A percentile compares a stretch with the other conserved stretches of the same genome.
phyloP scores from a whole-genome alignment of 2,888 invertebrate genomes.

The Lycophotia porphyrea region DNA sequence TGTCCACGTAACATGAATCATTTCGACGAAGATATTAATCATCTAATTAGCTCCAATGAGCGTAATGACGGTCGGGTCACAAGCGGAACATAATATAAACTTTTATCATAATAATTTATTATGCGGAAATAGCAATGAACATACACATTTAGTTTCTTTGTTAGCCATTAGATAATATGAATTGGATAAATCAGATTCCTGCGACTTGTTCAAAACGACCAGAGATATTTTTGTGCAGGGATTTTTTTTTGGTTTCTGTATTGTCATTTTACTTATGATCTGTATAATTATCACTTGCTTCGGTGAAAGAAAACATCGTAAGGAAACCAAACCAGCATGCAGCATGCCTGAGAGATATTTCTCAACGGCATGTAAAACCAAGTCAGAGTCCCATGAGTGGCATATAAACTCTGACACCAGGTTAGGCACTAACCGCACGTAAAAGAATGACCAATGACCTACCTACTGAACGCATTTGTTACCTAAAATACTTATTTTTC shows the following conservation, averaged over 20 bases:
- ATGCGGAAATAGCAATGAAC: constrained; percentile 43
- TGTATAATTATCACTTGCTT: too few species aligned
- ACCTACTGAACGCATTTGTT: background rate
- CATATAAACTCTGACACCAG: too few species aligned
- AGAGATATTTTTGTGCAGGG: background rate
- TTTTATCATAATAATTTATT: constrained; percentile 39
- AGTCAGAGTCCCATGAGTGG: too few species aligned
- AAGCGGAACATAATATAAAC: constrained; percentile 36
- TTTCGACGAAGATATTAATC: constrained; percentile 59
- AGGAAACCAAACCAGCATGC: too few species aligned
- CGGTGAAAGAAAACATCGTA: too few species aligned
- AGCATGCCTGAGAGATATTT: too few species aligned
- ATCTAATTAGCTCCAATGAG: constrained; percentile 65
- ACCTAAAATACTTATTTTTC: background rate
- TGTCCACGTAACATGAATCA: constrained; percentile 49
- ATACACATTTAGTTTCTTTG: constrained; percentile 28
- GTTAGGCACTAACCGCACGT: too few species aligned
- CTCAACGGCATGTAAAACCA: too few species aligned
- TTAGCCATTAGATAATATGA: constrained; percentile 42
- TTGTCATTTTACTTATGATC: too few species aligned
- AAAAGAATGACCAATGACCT: too few species aligned
- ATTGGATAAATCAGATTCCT: constrained; percentile 49
- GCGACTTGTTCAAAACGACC: background rate
- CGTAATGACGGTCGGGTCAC: constrained; percentile 39
- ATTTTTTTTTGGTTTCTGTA: background rate